These are phyloP conservation scores for Leptinotarsa haldemani DNA, from an alignment of 2,888 invertebrate species.

Conservation along the genomic window DNA sequence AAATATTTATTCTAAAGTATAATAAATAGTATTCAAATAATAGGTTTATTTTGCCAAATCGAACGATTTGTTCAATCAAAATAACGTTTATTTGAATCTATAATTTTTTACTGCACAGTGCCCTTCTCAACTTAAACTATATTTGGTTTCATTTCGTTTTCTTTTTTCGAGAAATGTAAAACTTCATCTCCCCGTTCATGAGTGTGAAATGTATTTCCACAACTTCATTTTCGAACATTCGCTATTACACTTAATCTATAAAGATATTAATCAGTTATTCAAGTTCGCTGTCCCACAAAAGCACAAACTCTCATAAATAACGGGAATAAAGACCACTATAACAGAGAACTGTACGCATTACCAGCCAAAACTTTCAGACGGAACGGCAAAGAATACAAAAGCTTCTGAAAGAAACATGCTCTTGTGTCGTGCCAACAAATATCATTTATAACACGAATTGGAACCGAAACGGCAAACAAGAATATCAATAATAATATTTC, in stretches of 20 bases:
- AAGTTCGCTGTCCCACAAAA: constrained; percentile 42
- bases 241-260: constrained; percentile 36
- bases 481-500: constrained; percentile 65
- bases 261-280: constrained; percentile 47
- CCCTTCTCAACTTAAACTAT: too few relatives aligned
- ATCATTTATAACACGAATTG: constrained; percentile 64
- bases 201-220: constrained; percentile 19
- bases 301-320: constrained; percentile 48
- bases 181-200: not conserved
- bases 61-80: too few relatives aligned
- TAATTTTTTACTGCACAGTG: too few relatives aligned
- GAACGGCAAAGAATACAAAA: constrained; percentile 48
- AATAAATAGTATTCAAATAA: too few relatives aligned
- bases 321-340: constrained; percentile 45
- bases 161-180: too few relatives aligned
- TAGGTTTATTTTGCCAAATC: too few relatives aligned
- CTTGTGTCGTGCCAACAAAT: constrained; percentile 62
- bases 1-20: too few relatives aligned
- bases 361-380: constrained; percentile 47
- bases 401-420: constrained; percentile 58
- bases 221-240: constrained; percentile 32
- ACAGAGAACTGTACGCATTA: constrained; percentile 48
- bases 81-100: too few relatives aligned
- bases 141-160: too few relatives aligned
- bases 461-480: constrained; percentile 64